Conservation (phyloP, 2,797 vertebrate species). For the Adelosebastes latens region DNA sequence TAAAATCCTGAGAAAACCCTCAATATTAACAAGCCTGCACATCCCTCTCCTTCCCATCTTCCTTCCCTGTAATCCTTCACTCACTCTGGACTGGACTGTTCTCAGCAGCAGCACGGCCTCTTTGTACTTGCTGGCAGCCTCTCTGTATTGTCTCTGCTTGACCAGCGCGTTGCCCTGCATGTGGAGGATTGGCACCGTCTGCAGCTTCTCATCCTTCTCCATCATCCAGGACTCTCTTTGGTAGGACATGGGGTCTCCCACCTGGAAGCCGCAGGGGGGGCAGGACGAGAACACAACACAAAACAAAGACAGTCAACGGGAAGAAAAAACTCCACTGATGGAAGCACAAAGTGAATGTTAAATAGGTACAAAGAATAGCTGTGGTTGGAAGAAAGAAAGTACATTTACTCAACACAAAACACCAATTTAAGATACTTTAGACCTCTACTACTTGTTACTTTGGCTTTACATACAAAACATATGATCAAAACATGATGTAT, state of each 20-base stretch:
- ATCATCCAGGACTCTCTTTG: conserved; percentile 91
- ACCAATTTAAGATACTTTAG: neutral
- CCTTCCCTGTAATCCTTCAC: conserved; percentile 14
- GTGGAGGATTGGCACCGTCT: conserved; percentile 85
- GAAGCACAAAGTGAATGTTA: neutral
- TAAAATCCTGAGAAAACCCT: conserved; percentile 33
- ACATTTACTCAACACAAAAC: neutral
- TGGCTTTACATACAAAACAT: neutral
- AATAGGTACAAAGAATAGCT: neutral
- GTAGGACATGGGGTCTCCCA: conserved; percentile 88
- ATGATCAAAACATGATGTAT: neutral
- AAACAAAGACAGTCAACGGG: neutral
- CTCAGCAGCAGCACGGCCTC: conserved; percentile 90
- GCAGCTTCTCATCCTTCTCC: conserved; percentile 91
- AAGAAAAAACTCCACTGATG: neutral
- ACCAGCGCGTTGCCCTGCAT: conserved; percentile 88
- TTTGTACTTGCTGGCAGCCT: conserved; percentile 88
- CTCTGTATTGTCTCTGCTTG: conserved; percentile 79
- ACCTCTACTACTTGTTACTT: neutral
- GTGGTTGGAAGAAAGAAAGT: neutral
- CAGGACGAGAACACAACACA: neutral
- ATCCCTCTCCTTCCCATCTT: neutral
- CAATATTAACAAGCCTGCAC: neutral
- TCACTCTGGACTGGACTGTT: conserved; percentile 90
- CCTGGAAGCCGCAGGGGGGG: conserved; percentile 72